These are phyloP conservation scores for Chamaea fasciata DNA, from an alignment of 2,113 vertebrate genomes.

Conservation along the genomic window DNA sequence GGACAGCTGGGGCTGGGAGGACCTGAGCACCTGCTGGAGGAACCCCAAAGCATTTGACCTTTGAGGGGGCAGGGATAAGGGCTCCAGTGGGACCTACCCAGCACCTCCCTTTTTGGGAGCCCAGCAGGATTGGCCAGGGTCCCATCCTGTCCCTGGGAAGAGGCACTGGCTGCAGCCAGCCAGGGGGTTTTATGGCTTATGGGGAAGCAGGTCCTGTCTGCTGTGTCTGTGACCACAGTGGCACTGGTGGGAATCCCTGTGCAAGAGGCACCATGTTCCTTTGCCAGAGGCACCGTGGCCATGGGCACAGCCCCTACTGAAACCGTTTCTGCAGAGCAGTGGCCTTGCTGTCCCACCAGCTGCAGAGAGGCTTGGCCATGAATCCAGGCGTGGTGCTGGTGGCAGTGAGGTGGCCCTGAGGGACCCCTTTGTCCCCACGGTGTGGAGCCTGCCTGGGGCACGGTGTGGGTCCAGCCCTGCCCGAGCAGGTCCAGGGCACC, in stretches of 20 bases:
- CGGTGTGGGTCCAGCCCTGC: background rate
- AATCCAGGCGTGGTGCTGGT: background rate
- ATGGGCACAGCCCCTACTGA: background rate
- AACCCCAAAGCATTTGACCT: background rate
- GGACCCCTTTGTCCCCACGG: background rate
- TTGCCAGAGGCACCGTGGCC: background rate
- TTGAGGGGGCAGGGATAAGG: background rate
- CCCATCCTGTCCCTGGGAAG: background rate
- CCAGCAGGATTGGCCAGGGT: fast-evolving
- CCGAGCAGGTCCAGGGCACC: background rate
- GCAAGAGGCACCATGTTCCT: background rate
- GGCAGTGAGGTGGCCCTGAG: fast-evolving
- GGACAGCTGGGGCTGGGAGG: background rate
- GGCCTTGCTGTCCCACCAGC: background rate
- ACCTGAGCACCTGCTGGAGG: background rate
- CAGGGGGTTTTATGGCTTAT: background rate
- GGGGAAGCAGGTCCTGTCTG: background rate
- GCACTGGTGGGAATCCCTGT: background rate
- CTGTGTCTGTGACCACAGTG: fast-evolving
- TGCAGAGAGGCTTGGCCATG: background rate
- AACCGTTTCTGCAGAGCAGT: background rate
- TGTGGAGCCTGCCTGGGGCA: fast-evolving
- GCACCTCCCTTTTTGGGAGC: background rate
- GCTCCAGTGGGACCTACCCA: background rate
- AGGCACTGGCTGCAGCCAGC: background rate